phyloP scores from a whole-genome alignment of 2,113 vertebrate species.

The Nesogale talazaci region DNA sequence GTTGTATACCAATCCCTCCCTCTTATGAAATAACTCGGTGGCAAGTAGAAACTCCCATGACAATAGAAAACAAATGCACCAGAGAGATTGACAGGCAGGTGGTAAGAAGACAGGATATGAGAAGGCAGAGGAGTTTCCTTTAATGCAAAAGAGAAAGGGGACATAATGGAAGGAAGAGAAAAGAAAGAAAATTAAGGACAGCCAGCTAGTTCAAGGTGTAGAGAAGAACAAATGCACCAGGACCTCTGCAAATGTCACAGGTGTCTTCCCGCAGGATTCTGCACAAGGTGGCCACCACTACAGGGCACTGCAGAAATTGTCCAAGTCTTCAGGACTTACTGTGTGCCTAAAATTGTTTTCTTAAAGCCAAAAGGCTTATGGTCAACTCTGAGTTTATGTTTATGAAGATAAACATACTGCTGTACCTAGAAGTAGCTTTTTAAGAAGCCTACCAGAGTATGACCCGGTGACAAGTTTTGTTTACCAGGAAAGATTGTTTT shows the following conservation, averaged over 20 bases:
- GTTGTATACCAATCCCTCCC: not conserved
- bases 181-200: not conserved
- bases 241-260: not conserved
- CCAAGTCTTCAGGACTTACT: not conserved
- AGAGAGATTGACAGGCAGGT: not conserved
- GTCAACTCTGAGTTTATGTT: slow-evolving; percentile 2
- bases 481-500: slow-evolving; percentile 28
- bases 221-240: not conserved
- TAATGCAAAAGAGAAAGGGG: not conserved
- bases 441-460: not conserved
- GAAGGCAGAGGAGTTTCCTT: not conserved
- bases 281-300: not conserved
- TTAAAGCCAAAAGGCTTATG: slow-evolving; percentile 8
- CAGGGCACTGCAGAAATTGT: not conserved
- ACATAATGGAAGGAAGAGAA: not conserved
- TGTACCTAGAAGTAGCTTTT: not conserved
- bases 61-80: slow-evolving; percentile 36
- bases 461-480: slow-evolving; percentile 20
- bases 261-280: not conserved
- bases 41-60: slow-evolving; percentile 32
- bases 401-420: not conserved
- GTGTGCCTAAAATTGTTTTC: not conserved
- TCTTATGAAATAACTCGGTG: slow-evolving; percentile 13
- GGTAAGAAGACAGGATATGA: not conserved
- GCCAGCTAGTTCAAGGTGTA: not conserved